A percentile compares a stretch with the other conserved stretches of the same genome.
Conservation (phyloP, 2,888 invertebrate species). For the Idaea straminata region DNA sequence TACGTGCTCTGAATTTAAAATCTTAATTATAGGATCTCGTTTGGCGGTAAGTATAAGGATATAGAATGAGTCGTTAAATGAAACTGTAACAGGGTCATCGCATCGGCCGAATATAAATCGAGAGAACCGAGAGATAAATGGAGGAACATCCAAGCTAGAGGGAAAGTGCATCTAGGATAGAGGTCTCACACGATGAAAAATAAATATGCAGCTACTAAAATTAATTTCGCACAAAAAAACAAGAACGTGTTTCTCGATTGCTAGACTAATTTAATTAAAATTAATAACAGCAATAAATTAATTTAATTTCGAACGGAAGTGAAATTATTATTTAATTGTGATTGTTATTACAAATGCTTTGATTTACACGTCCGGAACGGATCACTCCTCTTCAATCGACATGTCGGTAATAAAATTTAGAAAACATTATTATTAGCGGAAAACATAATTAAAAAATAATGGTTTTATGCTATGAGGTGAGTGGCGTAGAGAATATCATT, state of each 20-base stretch:
- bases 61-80: not conserved
- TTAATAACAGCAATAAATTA: constrained; percentile 7
- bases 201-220: not conserved
- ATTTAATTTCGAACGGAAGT: constrained; percentile 25
- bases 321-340: constrained; percentile 20
- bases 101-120: not conserved
- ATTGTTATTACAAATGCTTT: constrained; percentile 19
- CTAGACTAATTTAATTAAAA: constrained; percentile 7
- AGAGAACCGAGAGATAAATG: not conserved
- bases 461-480: constrained; percentile 11
- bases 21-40: not conserved
- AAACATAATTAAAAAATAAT: constrained; percentile 16
- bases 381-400: constrained; percentile 34
- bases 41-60: not conserved
- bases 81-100: not conserved
- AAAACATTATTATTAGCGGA: constrained; percentile 26
- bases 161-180: not conserved
- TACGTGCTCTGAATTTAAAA: not conserved
- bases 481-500: constrained; percentile 14
- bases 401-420: constrained; percentile 26
- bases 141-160: not conserved
- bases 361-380: constrained; percentile 33
- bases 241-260: constrained; percentile 6
- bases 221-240: constrained; percentile 4
- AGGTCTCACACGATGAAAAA: not conserved